Evolutionary conservation across 2,888 invertebrate genomes (phyloP).

Genomic region (Lingula anatina): DNA sequence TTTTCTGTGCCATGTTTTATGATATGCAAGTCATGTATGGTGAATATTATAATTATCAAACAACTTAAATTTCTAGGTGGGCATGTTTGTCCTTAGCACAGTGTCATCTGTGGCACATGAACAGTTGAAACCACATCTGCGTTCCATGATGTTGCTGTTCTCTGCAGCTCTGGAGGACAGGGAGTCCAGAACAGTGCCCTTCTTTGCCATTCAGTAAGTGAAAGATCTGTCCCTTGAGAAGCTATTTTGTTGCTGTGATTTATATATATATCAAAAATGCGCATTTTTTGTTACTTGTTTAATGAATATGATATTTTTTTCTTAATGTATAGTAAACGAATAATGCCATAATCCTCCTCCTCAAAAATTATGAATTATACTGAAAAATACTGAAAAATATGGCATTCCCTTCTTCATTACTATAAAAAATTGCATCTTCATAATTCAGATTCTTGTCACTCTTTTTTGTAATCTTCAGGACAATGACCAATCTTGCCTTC

Average conservation of each 20-base stretch:
- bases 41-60: too few relatives aligned
- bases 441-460: too few relatives aligned
- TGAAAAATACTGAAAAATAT: background rate
- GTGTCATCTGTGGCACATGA: conserved; percentile 68
- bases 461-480: too few relatives aligned
- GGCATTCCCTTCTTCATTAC: background rate
- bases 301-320: too few relatives aligned
- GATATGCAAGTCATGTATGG: too few relatives aligned
- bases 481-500: conserved; percentile 64
- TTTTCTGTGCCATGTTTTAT: background rate
- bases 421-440: too few relatives aligned
- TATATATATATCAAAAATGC: too few relatives aligned
- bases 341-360: too few relatives aligned
- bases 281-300: background rate
- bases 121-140: conserved; percentile 65
- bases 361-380: background rate
- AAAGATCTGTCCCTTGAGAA: too few relatives aligned
- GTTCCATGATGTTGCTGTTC: conserved; percentile 58
- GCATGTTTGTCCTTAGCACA: conserved; percentile 64
- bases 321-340: too few relatives aligned
- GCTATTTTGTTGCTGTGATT: too few relatives aligned
- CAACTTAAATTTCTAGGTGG: conserved; percentile 62
- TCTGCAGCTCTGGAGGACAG: conserved; percentile 57
- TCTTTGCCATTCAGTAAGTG: conserved; percentile 58
- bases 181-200: conserved; percentile 57